A percentile compares a stretch with the other conserved stretches of the same genome.
Evolutionary conservation across 2,888 invertebrate species (phyloP).

Genomic region (Abrostola tripartita): DNA sequence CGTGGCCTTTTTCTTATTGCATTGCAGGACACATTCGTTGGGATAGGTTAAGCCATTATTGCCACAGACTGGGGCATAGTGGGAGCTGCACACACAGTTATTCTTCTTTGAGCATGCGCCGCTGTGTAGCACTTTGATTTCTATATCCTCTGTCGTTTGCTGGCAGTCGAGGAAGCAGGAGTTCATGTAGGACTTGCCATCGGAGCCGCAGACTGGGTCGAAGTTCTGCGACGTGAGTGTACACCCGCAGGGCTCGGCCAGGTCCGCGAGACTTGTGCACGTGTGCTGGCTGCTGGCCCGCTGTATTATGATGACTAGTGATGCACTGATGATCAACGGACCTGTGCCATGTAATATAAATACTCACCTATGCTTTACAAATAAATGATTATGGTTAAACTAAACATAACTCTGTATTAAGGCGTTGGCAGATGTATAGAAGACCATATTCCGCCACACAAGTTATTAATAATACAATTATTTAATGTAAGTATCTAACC

Average conservation of each 20-base stretch:
- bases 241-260: constrained; percentile 30
- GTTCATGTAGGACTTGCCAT: constrained; percentile 90
- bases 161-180: constrained; percentile 61
- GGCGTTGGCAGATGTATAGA: too few species aligned
- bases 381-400: too few species aligned
- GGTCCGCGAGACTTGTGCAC: constrained; percentile 12
- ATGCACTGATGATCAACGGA: constrained; percentile 1
- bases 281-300: neutral
- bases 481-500: too few species aligned
- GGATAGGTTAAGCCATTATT: constrained; percentile 91
- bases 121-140: constrained; percentile 2
- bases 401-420: neutral
- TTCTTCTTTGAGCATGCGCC: constrained; percentile 17
- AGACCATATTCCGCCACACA: too few species aligned
- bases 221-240: constrained; percentile 11
- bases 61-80: constrained; percentile 88
- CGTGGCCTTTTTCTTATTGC: constrained; percentile 16
- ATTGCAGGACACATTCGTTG: constrained; percentile 75
- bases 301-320: constrained; percentile 4
- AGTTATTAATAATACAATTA: too few species aligned
- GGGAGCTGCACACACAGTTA: constrained; percentile 11
- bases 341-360: constrained; percentile 15
- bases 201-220: constrained; percentile 91
- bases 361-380: too few species aligned
- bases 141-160: neutral